Base-by-base conservation (phyloP, 2,797 vertebrate species). In the Leptatherina wallacei region DNA sequence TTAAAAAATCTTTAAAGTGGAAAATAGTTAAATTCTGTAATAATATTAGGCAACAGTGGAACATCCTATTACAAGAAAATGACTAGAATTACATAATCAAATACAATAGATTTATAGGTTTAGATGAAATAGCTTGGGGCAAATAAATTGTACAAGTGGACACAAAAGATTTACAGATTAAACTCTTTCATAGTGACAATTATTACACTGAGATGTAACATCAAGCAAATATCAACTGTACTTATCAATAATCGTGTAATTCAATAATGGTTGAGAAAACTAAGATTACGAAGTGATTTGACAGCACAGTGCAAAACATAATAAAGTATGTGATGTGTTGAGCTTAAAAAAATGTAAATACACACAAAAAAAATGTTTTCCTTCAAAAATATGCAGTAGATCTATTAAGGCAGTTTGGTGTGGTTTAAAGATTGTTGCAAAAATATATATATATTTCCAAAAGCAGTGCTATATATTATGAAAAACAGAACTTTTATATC, bases 401-500 rank as follows among this genome's bases (percentile, higher is more conserved):
- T 66, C 59, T 49, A 42, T 69, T 14, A 57, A 33, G 62, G 63
- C 78, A 59, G 63, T 85, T 73, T 83, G 77, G 30, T 81, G 61
- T 67, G 61, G 65, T 65, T 76, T 72, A 2, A 63, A 62, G 61
- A 63, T 16, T 11, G 32, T 55, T 67, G 60, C 55, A 86, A 88
- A 90, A 82, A 86, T 73, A 82, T 74, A 83, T 75, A 80, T 81
- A 68, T 47, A 44, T 47, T 83, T 77, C 30, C 57, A 66, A 73
- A 80, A 79, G 80, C 67, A 56, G 33, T 33, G 59, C 63, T 64
- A 47, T 69, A 57, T 66, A 38, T 38, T n/a, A 68, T 51, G 29
- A 69, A 73, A 75, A n/a, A 61, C 6, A 59, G 49, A 65, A 60
- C 51, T 49, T 72, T 52, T 4, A 66, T 42, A 38, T 77, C 0